Base-by-base conservation (phyloP, 2,113 vertebrate genomes). In the zebrafish (Danio rerio) region DNA sequence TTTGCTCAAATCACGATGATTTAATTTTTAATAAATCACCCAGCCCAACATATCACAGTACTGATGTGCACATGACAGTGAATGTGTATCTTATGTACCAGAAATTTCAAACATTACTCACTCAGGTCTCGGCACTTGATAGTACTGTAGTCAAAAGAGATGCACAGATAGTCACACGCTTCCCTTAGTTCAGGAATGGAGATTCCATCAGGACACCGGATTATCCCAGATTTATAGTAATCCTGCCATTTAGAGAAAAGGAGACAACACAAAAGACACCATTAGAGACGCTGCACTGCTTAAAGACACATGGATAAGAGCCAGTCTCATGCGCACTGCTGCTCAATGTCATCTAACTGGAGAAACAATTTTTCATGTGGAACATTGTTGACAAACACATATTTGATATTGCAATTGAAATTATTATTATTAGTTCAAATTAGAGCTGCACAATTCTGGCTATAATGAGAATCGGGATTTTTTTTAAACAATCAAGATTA, bases 91-190 rank as follows among this genome's bases (percentile, higher is more conserved):
- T 52, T 7, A 7, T 52, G 49, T 3, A 11, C 7, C 5, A 52
- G 11, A 50, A 0, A 53, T 40, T 73, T 55, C 52, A 83, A 1
- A 15, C 80, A 75, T 74, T 56, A 98, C 97, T 99, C 94, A 99
- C 98, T 98, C 71, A 99, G 96, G 93, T 99, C 98, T 95, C 97
- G 96, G 94, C 98, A 99, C 94, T 99, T 99, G 91, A 99, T 99
- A 88, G 97, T 99, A 92, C 97, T 97, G 84, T 98, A 99, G 91
- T 99, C 98, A 72, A 99, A 99, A 81, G 97, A 97, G 93, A 99
- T 99, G 93, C 98, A 99, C 88, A 99, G 97, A 95, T 99, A 99
- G 93, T 99, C 98, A 81, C 97, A 99, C 0, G 98, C 98, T 93
- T 99, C 98, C 91, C 98, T 95, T 88, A 99, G 61, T 86, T 99